Percentiles rank a stretch among this genome's conserved stretches.
These are phyloP conservation scores for Neoaliturus tenellus DNA, from an alignment of 2,888 invertebrate genomes.

Conservation along the genomic window DNA sequence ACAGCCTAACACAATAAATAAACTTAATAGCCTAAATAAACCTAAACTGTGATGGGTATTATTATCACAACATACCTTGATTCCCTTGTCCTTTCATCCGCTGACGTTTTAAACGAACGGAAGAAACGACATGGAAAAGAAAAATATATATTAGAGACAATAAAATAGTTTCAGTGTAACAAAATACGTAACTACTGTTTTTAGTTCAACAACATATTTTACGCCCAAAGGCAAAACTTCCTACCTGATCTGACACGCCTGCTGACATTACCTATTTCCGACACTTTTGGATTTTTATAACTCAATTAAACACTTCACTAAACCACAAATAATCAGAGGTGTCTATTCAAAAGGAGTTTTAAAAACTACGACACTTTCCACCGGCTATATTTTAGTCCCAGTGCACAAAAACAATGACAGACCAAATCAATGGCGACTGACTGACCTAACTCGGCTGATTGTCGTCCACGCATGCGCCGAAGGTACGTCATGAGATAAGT, in stretches of 20 bases:
- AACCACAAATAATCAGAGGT: slow-evolving; percentile 40
- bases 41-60: no score
- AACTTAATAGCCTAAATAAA: no score
- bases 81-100: slow-evolving; percentile 93
- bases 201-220: slow-evolving; percentile 65
- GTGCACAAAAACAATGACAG: slow-evolving; percentile 53
- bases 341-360: slow-evolving; percentile 31
- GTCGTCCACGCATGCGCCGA: slow-evolving; percentile 56
- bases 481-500: slow-evolving; percentile 46
- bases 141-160: slow-evolving; percentile 67
- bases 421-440: slow-evolving; percentile 58
- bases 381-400: slow-evolving; percentile 58
- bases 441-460: slow-evolving; percentile 59
- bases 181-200: slow-evolving; percentile 68
- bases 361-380: slow-evolving; percentile 56
- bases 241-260: slow-evolving; percentile 94
- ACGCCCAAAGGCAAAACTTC: slow-evolving; percentile 69
- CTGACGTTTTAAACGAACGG: slow-evolving; percentile 75
- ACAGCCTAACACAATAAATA: no score
- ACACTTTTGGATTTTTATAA: slow-evolving; percentile 44
- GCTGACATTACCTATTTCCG: slow-evolving; percentile 81
- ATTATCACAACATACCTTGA: slow-evolving; percentile 85
- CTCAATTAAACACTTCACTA: neutral
- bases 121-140: slow-evolving; percentile 75
- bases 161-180: slow-evolving; percentile 64